A percentile compares a stretch with the other conserved stretches of the same genome.
Evolutionary conservation across 2,888 invertebrate species (phyloP).

Genomic region (Chesias legatella): DNA sequence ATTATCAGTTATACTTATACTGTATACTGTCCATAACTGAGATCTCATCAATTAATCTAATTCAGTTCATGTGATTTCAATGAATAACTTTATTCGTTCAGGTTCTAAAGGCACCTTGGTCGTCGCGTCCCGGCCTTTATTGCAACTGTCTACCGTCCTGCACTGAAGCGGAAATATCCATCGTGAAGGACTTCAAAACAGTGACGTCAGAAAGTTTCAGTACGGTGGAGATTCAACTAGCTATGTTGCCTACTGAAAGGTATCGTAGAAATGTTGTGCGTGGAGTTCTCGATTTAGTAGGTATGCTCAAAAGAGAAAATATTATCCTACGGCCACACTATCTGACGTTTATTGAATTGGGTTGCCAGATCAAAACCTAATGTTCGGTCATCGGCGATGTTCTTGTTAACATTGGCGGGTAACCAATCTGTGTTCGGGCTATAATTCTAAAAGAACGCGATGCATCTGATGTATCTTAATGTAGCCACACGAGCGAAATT

Average conservation of each 20-base stretch:
- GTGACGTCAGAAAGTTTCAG: constrained; percentile 50
- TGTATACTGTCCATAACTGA: too few species aligned
- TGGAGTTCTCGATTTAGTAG: constrained; percentile 86
- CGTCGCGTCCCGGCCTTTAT: constrained; percentile 80
- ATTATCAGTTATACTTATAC: too few species aligned
- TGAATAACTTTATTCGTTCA: constrained; percentile 28
- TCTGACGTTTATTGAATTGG: too few species aligned
- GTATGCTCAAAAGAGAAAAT: constrained; percentile 56
- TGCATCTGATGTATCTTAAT: too few species aligned
- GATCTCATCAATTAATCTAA: too few species aligned
- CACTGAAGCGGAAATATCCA: constrained; percentile 85
- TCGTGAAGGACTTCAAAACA: constrained; percentile 78
- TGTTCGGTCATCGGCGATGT: too few species aligned
- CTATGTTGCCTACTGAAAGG: constrained; percentile 84
- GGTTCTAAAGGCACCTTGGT: constrained; percentile 72
- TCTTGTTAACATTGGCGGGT: too few species aligned
- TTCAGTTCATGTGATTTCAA: neutral
- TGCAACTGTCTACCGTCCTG: constrained; percentile 88
- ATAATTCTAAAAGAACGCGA: too few species aligned
- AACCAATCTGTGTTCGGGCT: too few species aligned
- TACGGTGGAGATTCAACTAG: constrained; percentile 81
- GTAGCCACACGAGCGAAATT: too few species aligned
- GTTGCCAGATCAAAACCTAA: too few species aligned
- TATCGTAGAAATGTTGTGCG: constrained; percentile 87
- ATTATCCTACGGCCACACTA: neutral